phyloP scores from a whole-genome alignment of 2,113 vertebrate genomes.

The Platycercus adscitus region DNA sequence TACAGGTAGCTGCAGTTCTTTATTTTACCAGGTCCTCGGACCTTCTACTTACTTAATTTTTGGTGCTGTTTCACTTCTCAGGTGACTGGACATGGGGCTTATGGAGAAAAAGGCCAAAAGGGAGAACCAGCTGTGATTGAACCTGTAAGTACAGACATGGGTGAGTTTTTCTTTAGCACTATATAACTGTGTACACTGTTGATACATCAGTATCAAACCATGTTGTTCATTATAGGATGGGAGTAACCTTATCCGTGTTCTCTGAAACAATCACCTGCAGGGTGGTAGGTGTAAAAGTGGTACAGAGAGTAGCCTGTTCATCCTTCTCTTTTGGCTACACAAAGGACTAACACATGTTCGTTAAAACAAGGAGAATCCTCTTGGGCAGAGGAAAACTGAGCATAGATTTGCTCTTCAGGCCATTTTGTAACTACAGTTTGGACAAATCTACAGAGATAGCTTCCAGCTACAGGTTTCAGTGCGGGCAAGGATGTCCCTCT shows the following conservation, averaged over 20 bases:
- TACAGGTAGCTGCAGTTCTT: not conserved
- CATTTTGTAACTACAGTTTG: not conserved
- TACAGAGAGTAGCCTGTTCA: not conserved
- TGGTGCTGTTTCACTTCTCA: slow-evolving; percentile 55
- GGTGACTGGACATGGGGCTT: slow-evolving; percentile 82
- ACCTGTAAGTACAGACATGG: slow-evolving; percentile 83
- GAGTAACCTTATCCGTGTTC: not conserved
- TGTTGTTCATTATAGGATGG: not conserved
- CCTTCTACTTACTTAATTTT: not conserved
- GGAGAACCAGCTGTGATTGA: slow-evolving; percentile 96
- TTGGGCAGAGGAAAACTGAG: not conserved
- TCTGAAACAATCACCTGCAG: not conserved
- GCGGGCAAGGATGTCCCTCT: not conserved
- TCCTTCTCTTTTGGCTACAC: not conserved
- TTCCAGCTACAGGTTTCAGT: not conserved
- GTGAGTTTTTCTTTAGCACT: not conserved
- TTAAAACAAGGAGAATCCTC: not conserved
- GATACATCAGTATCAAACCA: not conserved
- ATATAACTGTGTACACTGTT: not conserved
- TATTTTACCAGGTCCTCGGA: not conserved
- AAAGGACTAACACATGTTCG: not conserved
- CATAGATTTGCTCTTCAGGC: not conserved
- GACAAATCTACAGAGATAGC: not conserved
- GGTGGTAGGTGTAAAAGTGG: not conserved
- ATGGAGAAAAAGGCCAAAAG: slow-evolving; percentile 94